phyloP scores from a whole-genome alignment of 2,888 invertebrate genomes.

The Clusia tigrina region DNA sequence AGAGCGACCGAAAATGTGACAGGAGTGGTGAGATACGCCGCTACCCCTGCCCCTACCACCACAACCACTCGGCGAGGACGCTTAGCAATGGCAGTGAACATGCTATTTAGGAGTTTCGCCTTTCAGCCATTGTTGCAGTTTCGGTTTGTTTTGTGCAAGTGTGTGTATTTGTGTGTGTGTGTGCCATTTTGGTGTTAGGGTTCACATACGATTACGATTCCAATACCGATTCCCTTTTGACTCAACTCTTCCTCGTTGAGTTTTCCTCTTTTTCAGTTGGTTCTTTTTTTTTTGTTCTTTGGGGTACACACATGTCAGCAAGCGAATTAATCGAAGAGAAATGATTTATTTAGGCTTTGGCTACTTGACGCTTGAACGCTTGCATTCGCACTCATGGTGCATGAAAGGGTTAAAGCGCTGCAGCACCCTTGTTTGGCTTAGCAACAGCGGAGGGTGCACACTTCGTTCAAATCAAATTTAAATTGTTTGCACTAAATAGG shows the following conservation, averaged over 20 bases:
- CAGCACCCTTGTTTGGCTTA: too few relatives aligned
- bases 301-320: slow-evolving; percentile 62
- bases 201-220: slow-evolving; percentile 22
- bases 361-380: slow-evolving; percentile 50
- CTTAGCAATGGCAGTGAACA: too few relatives aligned
- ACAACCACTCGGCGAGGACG: too few relatives aligned
- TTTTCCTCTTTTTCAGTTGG: slow-evolving; percentile 23
- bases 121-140: background rate
- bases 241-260: too few relatives aligned
- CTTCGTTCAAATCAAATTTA: too few relatives aligned
- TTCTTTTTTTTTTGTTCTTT: slow-evolving; percentile 27
- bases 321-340: slow-evolving; percentile 65
- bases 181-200: slow-evolving; percentile 12
- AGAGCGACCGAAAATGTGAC: slow-evolving; percentile 60
- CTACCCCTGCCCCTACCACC: too few relatives aligned
- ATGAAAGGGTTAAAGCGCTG: background rate
- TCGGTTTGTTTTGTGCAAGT: background rate
- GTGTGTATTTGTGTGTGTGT: background rate
- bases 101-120: slow-evolving; percentile 3
- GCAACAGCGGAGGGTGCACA: too few relatives aligned
- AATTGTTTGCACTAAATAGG: too few relatives aligned
- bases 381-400: slow-evolving; percentile 22
- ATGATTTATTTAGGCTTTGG: slow-evolving; percentile 63
- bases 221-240: too few relatives aligned
- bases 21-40: too few relatives aligned